Conservation (phyloP, 1,140 invertebrate genomes). For the Solen grandis region DNA sequence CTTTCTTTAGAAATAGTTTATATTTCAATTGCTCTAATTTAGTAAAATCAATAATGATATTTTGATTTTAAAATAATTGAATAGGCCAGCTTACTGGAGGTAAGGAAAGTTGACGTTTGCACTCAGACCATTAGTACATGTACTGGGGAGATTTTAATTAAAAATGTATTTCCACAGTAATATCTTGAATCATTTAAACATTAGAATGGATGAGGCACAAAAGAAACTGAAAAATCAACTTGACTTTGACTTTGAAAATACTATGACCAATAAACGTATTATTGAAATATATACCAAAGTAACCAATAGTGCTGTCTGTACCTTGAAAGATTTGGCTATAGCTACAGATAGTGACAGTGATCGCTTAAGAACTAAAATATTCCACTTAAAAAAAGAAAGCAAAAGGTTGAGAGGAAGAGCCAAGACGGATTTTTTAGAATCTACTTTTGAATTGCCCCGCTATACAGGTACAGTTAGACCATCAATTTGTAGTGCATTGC, state of each 20-base stretch:
- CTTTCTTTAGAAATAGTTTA: slow-evolving; percentile 11
- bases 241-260: slow-evolving; percentile 6
- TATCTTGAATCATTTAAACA: not conserved
- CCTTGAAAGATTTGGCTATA: not conserved
- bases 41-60: slow-evolving; percentile 6
- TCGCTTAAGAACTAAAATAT: not conserved
- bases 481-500: slow-evolving; percentile 10
- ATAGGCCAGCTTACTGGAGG: slow-evolving; percentile 13
- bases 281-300: slow-evolving; percentile 26
- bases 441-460: slow-evolving; percentile 19
- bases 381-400: slow-evolving; percentile 26
- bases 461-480: slow-evolving; percentile 2
- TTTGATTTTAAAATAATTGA: slow-evolving; percentile 13
- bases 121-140: slow-evolving; percentile 29
- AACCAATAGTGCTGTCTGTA: not conserved
- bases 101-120: slow-evolving; percentile 30
- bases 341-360: not conserved
- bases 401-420: slow-evolving; percentile 33
- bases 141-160: slow-evolving; percentile 22
- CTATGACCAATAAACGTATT: slow-evolving; percentile 9
- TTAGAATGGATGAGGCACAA: not conserved
- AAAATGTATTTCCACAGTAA: slow-evolving; percentile 14
- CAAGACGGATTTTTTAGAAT: slow-evolving; percentile 27
- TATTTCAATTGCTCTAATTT: slow-evolving; percentile 6
- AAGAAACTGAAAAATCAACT: slow-evolving; percentile 9